Conservation (phyloP, 2,888 invertebrate species). For the Drosophila planitibia region DNA sequence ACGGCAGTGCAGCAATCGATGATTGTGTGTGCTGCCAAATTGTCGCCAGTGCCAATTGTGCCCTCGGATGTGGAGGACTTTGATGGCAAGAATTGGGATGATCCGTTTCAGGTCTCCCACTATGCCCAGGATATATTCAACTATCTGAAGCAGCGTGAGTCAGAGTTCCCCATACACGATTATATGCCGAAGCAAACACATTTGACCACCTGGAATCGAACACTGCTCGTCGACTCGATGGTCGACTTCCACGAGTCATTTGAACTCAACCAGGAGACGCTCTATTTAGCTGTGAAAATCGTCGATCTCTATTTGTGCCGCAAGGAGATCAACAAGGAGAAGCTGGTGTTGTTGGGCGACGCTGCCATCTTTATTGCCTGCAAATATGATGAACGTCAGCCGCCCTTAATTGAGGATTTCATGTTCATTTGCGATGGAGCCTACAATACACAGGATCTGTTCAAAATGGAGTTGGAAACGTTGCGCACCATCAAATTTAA, state of each 20-base stretch:
- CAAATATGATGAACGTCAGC: slow-evolving; percentile 98
- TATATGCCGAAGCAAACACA: slow-evolving; percentile 94
- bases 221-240: slow-evolving; percentile 99
- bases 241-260: slow-evolving; percentile 99
- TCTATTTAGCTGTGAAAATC: slow-evolving; percentile 98
- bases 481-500: slow-evolving; percentile 94
- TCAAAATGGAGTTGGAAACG: slow-evolving; percentile 95
- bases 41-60: slow-evolving; percentile 82
- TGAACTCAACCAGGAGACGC: slow-evolving; percentile 98
- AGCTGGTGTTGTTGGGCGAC: slow-evolving; percentile 96
- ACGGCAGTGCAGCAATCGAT: slow-evolving; percentile 1
- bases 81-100: slow-evolving; percentile 93
- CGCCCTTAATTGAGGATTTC: slow-evolving; percentile 97
- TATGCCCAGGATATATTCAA: slow-evolving; percentile 98
- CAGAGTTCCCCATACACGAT: slow-evolving; percentile 90
- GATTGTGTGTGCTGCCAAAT: slow-evolving; percentile 1
- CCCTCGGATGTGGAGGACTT: slow-evolving; percentile 92
- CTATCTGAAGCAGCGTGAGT: slow-evolving; percentile 95
- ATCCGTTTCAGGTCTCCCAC: slow-evolving; percentile 93
- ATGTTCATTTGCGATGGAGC: slow-evolving; percentile 98
- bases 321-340: slow-evolving; percentile 91
- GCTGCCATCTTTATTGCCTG: slow-evolving; percentile 96
- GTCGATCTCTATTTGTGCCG: slow-evolving; percentile 94
- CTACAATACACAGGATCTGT: slow-evolving; percentile 93
- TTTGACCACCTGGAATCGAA: slow-evolving; percentile 94